Percentiles rank a stretch among this genome's conserved stretches.
phyloP scores from a whole-genome alignment of 2,888 invertebrate genomes.

The Poecilus cupreus region DNA sequence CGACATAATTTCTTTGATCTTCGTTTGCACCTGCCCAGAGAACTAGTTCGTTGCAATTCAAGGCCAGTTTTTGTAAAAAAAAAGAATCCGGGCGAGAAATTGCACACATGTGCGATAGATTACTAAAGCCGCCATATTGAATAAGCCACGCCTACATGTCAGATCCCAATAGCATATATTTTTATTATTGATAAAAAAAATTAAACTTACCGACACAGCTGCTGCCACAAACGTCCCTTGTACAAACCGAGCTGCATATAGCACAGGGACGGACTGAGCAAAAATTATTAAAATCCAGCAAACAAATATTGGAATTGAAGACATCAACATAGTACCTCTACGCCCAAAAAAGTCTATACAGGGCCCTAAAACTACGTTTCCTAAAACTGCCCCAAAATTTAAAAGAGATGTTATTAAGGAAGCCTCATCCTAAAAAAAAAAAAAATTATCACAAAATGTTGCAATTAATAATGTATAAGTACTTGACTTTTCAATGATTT shows the following conservation, averaged over 20 bases:
- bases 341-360: slow-evolving; percentile 42
- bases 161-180: too few relatives aligned
- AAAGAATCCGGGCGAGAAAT: too few relatives aligned
- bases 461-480: too few relatives aligned
- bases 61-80: too few relatives aligned
- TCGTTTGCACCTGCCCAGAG: too few relatives aligned
- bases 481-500: too few relatives aligned
- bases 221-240: slow-evolving; percentile 22
- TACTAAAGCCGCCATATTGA: too few relatives aligned
- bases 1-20: too few relatives aligned
- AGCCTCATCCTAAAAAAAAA: slow-evolving; percentile 5
- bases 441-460: background rate
- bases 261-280: slow-evolving; percentile 18
- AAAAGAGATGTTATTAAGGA: slow-evolving; percentile 11
- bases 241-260: slow-evolving; percentile 28
- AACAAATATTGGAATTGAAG: slow-evolving; percentile 26
- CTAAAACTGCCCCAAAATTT: slow-evolving; percentile 39
- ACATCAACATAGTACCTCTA: slow-evolving; percentile 33
- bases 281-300: slow-evolving; percentile 44
- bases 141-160: too few relatives aligned
- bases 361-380: slow-evolving; percentile 21
- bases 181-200: too few relatives aligned
- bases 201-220: slow-evolving; percentile 35
- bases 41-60: too few relatives aligned
- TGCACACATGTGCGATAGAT: too few relatives aligned